Percentiles rank a stretch among this genome's conserved stretches.
phyloP scores from a whole-genome alignment of 2,888 invertebrate species.

The Carcina quercana region DNA sequence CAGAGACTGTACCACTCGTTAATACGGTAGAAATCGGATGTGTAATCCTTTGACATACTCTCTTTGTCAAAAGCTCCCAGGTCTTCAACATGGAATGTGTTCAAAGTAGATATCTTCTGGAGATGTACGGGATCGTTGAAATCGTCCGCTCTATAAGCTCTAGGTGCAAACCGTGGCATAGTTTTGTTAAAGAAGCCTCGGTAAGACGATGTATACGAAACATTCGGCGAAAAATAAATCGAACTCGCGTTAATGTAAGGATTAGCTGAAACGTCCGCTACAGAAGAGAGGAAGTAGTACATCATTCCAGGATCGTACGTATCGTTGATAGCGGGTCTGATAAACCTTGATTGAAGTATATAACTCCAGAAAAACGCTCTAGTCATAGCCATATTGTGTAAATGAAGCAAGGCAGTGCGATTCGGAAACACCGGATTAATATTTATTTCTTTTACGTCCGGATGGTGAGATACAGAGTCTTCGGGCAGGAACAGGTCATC shows the following conservation, averaged over 20 bases:
- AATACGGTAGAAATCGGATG: slow-evolving; percentile 90
- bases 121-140: slow-evolving; percentile 96
- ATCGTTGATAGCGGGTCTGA: slow-evolving; percentile 91
- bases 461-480: slow-evolving; percentile 91
- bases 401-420: slow-evolving; percentile 91
- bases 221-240: slow-evolving; percentile 94
- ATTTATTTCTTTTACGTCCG: slow-evolving; percentile 94
- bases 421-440: slow-evolving; percentile 96
- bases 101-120: slow-evolving; percentile 94
- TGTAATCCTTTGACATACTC: slow-evolving; percentile 90
- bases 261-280: slow-evolving; percentile 96
- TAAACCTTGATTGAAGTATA: slow-evolving; percentile 91
- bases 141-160: slow-evolving; percentile 93
- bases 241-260: slow-evolving; percentile 94
- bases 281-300: slow-evolving; percentile 96
- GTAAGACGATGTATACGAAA: slow-evolving; percentile 95
- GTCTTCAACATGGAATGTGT: slow-evolving; percentile 91
- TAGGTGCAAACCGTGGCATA: slow-evolving; percentile 93
- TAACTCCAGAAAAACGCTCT: slow-evolving; percentile 97
- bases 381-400: slow-evolving; percentile 97
- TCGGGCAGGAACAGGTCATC: slow-evolving; percentile 88
- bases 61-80: slow-evolving; percentile 88
- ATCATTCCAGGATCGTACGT: slow-evolving; percentile 98
- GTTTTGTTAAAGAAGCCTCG: slow-evolving; percentile 97
- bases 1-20: slow-evolving; percentile 96